Percentiles rank a stretch among this genome's conserved stretches.
Conservation (phyloP, 2,113 vertebrate genomes). For the Isurus oxyrinchus region DNA sequence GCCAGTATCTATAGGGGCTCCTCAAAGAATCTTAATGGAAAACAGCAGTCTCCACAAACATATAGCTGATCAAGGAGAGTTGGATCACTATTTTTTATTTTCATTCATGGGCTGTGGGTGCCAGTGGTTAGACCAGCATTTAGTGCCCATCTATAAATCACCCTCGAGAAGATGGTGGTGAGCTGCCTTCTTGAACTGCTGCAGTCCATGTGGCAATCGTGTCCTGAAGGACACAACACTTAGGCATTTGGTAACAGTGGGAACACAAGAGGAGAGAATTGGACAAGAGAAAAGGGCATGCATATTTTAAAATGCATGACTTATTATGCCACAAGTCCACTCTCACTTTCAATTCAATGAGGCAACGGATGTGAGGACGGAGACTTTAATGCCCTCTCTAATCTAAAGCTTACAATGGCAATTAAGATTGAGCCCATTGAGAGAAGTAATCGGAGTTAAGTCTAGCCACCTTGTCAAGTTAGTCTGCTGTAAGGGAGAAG, state of each 20-base stretch:
- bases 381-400: background rate
- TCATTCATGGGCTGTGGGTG: too few species aligned
- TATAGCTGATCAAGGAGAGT: background rate
- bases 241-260: background rate
- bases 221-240: background rate
- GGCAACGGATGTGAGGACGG: background rate
- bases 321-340: background rate
- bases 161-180: too few species aligned
- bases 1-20: background rate
- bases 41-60: background rate
- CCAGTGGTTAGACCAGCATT: too few species aligned
- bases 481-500: constrained; percentile 16
- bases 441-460: constrained; percentile 23
- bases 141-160: too few species aligned
- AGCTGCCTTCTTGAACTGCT: too few species aligned
- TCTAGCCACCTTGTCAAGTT: constrained; percentile 21
- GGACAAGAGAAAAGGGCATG: background rate
- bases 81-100: too few species aligned
- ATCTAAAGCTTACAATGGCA: constrained; percentile 8
- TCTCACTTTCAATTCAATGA: background rate
- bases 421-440: constrained; percentile 8
- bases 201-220: too few species aligned
- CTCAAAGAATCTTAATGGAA: background rate
- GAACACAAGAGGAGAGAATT: background rate
- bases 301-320: background rate